A percentile compares a stretch with the other conserved stretches of the same genome.
Conservation (phyloP, 2,113 vertebrate genomes). For the Paradisaea rubra region DNA sequence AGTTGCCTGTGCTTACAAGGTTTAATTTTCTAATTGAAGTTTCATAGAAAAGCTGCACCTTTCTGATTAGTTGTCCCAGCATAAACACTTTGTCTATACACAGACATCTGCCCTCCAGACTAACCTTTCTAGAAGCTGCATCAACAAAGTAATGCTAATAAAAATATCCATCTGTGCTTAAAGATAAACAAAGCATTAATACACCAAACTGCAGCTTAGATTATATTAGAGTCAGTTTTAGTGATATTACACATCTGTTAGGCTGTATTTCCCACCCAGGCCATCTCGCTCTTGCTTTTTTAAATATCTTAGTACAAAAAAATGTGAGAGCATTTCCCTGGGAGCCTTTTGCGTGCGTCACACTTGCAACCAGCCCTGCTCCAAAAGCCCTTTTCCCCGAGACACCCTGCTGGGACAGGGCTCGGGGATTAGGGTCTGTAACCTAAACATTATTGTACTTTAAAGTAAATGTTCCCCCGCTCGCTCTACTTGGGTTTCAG, state of each 20-base stretch:
- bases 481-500: slow-evolving; percentile 15
- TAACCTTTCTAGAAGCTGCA: slow-evolving; percentile 72
- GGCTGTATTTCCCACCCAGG: slow-evolving; percentile 29
- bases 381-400: background rate
- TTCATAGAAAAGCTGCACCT: slow-evolving; percentile 43
- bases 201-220: slow-evolving; percentile 68
- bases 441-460: slow-evolving; percentile 41
- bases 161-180: slow-evolving; percentile 81
- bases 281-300: slow-evolving; percentile 12
- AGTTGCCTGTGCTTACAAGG: slow-evolving; percentile 17
- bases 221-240: slow-evolving; percentile 69
- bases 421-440: slow-evolving; percentile 11
- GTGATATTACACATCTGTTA: slow-evolving; percentile 74
- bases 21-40: slow-evolving; percentile 64
- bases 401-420: background rate
- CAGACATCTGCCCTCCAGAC: slow-evolving; percentile 72
- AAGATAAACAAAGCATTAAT: slow-evolving; percentile 82
- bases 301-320: slow-evolving; percentile 21
- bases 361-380: background rate
- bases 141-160: slow-evolving; percentile 78
- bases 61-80: slow-evolving; percentile 37
- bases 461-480: background rate
- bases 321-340: background rate
- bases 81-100: slow-evolving; percentile 55
- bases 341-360: background rate